These are phyloP conservation scores for Marisa cornuarietis DNA, from an alignment of 1,140 invertebrate species.

Conservation along the genomic window DNA sequence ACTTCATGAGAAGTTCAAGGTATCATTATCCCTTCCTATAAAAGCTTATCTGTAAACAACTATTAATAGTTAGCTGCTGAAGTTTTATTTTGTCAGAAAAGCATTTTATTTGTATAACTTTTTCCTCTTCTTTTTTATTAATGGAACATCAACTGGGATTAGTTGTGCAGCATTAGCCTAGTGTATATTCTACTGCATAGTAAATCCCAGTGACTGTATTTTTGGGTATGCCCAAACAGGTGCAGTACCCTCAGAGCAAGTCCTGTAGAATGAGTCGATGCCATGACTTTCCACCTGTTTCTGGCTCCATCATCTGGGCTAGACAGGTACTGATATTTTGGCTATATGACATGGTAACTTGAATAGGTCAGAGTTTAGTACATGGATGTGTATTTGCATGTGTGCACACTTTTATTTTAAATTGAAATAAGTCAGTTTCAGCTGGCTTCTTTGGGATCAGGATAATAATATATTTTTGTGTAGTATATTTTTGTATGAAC, in stretches of 20 bases:
- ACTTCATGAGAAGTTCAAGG: slow-evolving; percentile 98
- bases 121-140: not conserved
- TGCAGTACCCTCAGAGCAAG: slow-evolving; percentile 88
- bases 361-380: too few relatives aligned
- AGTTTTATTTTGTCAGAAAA: not conserved
- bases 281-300: slow-evolving; percentile 93
- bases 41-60: not conserved
- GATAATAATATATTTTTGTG: too few relatives aligned
- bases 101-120: not conserved
- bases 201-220: too few relatives aligned
- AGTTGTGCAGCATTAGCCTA: too few relatives aligned
- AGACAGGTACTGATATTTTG: slow-evolving; percentile 74
- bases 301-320: slow-evolving; percentile 98
- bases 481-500: too few relatives aligned
- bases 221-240: slow-evolving; percentile 66
- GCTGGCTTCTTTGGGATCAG: too few relatives aligned
- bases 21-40: slow-evolving; percentile 55
- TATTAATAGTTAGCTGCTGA: not conserved
- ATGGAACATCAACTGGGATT: too few relatives aligned
- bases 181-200: too few relatives aligned
- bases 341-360: too few relatives aligned
- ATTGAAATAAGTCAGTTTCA: too few relatives aligned
- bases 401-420: too few relatives aligned
- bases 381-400: too few relatives aligned
- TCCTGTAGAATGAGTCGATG: slow-evolving; percentile 89